Evolutionary conservation across 2,113 vertebrate species (phyloP), one percentile per base, ranked within the genome.

Genomic region (Thinocorus orbignyianus): DNA sequence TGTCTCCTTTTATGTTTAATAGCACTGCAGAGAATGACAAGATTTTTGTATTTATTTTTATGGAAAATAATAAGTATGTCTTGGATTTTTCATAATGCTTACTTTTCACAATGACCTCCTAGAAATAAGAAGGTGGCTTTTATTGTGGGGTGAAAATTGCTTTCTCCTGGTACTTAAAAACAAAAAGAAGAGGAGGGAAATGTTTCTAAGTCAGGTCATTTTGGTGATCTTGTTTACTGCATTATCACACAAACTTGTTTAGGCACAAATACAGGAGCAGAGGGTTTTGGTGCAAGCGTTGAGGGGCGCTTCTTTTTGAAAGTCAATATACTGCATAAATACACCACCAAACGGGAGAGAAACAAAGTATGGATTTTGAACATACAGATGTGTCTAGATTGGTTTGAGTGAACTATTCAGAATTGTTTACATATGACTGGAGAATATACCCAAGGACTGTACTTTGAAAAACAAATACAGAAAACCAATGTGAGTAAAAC

Each of bases 391-490:
- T 72, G 41, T 68, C 64, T 77, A 68, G 54, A 65, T 90, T 93
- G 42, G 14, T 78, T 70, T 80, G 58, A 88, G n/a, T 80, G 52
- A 91, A 35, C 66, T 69, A 20, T 76, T 90, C 79, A 79, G 48
- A 88, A 90, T 55, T 92, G 39, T 88, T 93, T 77, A 48, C 33
- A 30, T 91, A 30, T 86, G 62, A 82, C 80, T 88, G 33, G 71
- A 71, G 62, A 90, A 88, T 51, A 19, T 86, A 88, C 33, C 44
- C 35, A 72, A 55, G 44, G 58, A 93, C 48, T 85, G 71, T 24
- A 31, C 20, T 90, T 88, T 55, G 82, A 81, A 88, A 90, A 39
- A 64, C 35, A 86, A 93, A 55, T 51, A 41, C 19, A 76, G 69
- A 92, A 93, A 93, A 46, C 3, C n/a, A 79, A 33, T 31, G 46